Evolutionary conservation across 2,113 vertebrate genomes (phyloP).

Genomic region (Meleagris gallopavo): DNA sequence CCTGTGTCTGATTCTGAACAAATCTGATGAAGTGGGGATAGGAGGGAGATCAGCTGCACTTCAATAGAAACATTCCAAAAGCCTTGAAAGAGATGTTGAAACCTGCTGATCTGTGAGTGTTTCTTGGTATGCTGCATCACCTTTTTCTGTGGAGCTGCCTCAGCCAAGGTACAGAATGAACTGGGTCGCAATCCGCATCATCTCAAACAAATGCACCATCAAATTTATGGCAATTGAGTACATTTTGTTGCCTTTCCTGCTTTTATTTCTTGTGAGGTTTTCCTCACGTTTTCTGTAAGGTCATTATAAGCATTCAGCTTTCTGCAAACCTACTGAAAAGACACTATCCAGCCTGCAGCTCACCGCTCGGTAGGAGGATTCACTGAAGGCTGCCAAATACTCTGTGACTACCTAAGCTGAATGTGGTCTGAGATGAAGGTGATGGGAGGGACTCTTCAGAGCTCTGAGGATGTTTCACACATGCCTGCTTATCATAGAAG

Average conservation of each 20-base stretch:
- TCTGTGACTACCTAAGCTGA: background rate
- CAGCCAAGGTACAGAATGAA: background rate
- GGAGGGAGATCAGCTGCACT: background rate
- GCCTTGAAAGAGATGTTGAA: no score
- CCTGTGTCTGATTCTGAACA: background rate
- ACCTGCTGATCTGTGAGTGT: no score
- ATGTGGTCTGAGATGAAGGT: background rate
- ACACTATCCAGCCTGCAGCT: background rate
- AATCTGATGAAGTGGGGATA: background rate
- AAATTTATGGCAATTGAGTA: background rate
- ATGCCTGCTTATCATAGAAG: background rate
- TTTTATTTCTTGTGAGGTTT: background rate
- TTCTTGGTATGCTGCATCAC: no score
- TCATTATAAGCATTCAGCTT: fast-evolving
- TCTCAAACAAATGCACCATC: background rate
- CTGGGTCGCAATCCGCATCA: background rate
- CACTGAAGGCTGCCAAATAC: background rate
- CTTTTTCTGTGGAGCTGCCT: no score
- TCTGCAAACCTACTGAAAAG: background rate
- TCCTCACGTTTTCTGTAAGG: background rate
- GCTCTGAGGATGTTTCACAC: fast-evolving
- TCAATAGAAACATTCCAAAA: background rate
- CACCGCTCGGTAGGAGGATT: background rate
- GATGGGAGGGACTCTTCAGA: background rate
- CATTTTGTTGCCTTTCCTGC: background rate